Evolutionary conservation across 1,140 invertebrate genomes (phyloP).

Genomic region (Gonioctena quinquepunctata): DNA sequence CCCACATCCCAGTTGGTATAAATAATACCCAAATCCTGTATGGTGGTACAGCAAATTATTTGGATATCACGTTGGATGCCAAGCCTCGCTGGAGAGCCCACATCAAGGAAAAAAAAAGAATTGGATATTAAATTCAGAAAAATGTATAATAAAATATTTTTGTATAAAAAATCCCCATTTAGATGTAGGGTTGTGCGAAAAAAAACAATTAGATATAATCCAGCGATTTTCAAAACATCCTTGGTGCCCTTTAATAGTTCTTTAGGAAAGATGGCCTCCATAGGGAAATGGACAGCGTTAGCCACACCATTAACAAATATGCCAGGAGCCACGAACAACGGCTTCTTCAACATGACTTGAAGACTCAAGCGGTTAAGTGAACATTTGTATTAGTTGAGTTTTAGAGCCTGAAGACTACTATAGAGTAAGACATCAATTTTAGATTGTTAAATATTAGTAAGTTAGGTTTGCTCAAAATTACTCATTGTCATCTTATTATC

Average conservation of each 20-base stretch:
- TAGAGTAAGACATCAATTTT: background rate
- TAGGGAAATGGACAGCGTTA: background rate
- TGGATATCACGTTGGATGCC: constrained; percentile 4
- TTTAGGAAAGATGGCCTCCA: constrained; percentile 24
- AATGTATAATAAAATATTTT: constrained; percentile 40
- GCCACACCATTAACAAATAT: background rate
- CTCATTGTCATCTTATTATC: too few relatives aligned
- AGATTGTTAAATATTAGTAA: background rate
- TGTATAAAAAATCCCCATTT: constrained; percentile 41
- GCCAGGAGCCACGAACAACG: background rate
- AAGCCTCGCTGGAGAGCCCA: background rate
- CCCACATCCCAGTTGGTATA: constrained; percentile 4
- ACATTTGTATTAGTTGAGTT: background rate
- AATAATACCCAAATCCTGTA: constrained; percentile 20
- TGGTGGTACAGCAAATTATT: constrained; percentile 22
- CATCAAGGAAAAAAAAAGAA: background rate
- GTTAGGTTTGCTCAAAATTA: background rate
- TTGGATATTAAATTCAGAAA: background rate
- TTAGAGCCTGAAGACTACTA: background rate
- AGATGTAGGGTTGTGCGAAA: constrained; percentile 36
- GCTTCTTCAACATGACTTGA: background rate
- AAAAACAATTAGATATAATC: constrained; percentile 35
- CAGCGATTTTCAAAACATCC: constrained; percentile 38
- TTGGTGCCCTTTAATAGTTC: constrained; percentile 30
- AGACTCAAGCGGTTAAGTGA: background rate